These are phyloP conservation scores for Drosophila tripunctata DNA, from an alignment of 2,888 invertebrate species.

Conservation along the genomic window DNA sequence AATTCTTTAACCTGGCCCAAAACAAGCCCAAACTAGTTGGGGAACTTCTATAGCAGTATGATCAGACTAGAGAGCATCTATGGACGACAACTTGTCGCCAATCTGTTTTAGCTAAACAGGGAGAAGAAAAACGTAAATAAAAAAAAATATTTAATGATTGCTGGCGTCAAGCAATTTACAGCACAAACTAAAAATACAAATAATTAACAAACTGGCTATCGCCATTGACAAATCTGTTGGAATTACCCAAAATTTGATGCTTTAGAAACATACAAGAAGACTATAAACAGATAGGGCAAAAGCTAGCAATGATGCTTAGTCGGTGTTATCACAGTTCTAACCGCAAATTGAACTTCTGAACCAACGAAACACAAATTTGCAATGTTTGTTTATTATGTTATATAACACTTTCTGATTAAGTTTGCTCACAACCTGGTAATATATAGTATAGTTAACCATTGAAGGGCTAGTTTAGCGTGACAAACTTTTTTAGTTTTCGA, in stretches of 20 bases:
- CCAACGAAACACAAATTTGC: no score
- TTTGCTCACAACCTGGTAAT: no score
- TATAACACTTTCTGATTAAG: no score
- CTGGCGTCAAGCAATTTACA: slow-evolving; percentile 76
- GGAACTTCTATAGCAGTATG: slow-evolving; percentile 11
- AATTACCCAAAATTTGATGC: slow-evolving; percentile 45
- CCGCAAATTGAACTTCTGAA: no score
- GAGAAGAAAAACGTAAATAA: neutral
- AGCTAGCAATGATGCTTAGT: no score
- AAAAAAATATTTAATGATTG: slow-evolving; percentile 49
- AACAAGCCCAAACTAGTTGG: slow-evolving; percentile 40
- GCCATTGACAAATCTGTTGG: slow-evolving; percentile 54
- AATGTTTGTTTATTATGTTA: no score
- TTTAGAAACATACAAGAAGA: no score
- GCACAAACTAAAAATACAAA: slow-evolving; percentile 59
- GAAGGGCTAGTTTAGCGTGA: no score
- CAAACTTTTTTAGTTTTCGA: no score
- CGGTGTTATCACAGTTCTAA: no score
- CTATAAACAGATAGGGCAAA: no score
- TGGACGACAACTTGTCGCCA: slow-evolving; percentile 30
- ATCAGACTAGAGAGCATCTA: slow-evolving; percentile 35
- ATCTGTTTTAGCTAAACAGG: slow-evolving; percentile 12
- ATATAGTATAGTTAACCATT: no score
- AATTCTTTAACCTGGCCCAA: slow-evolving; percentile 47
- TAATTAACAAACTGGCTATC: slow-evolving; percentile 57